These are phyloP conservation scores for Bibio marci DNA, from an alignment of 2,888 invertebrate species.

Conservation along the genomic window DNA sequence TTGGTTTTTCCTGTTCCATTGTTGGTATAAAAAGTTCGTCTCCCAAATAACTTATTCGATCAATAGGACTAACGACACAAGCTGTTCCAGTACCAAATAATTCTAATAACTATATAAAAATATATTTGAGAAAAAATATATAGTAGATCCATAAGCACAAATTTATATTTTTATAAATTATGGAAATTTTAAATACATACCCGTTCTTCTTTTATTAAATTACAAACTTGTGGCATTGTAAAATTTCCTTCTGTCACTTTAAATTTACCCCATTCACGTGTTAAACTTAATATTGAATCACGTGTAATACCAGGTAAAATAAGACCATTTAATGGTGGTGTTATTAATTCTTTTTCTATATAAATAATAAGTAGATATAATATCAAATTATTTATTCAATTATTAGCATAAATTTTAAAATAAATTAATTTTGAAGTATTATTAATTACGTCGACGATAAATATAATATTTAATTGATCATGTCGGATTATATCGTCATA, in stretches of 20 bases:
- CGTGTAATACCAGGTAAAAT: constrained; percentile 92
- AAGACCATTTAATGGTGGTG: constrained; percentile 84
- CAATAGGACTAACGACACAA: constrained; percentile 83
- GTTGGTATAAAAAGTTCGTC: constrained; percentile 53
- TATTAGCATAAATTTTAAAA: background rate
- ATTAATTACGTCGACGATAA: no score
- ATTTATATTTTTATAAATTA: background rate
- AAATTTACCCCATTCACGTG: constrained; percentile 70
- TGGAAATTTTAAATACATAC: constrained; percentile 36
- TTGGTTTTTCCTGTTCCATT: constrained; percentile 49
- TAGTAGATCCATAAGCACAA: no score
- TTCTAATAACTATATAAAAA: constrained; percentile 61
- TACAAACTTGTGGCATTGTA: constrained; percentile 66
- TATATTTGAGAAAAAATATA: constrained; percentile 3
- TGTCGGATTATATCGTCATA: no score
- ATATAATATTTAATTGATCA: no score
- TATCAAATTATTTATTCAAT: background rate
- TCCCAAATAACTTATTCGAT: constrained; percentile 63
- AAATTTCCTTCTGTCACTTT: constrained; percentile 63
- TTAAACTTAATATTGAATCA: constrained; percentile 66
- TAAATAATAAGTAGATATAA: constrained; percentile 15
- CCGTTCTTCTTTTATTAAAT: constrained; percentile 59
- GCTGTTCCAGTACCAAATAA: constrained; percentile 98
- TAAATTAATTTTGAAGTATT: no score
- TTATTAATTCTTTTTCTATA: constrained; percentile 74